Evolutionary conservation across 2,888 invertebrate species (phyloP), one percentile per base, ranked within the genome.

Genomic region (Temnothorax ravouxi): DNA sequence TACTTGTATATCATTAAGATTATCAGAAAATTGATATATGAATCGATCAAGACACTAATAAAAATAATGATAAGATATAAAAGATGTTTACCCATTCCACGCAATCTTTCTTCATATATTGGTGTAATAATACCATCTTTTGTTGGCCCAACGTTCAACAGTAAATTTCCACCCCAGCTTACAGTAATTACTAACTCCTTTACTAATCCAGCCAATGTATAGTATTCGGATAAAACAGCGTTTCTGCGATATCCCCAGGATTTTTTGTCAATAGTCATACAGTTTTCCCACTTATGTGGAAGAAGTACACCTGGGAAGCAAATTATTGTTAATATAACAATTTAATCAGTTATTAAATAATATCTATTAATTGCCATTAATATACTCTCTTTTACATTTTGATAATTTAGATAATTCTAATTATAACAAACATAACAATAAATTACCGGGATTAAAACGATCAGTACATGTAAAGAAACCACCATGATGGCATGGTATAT

Each of bases 211-310:
- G 96, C 94, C 2, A 96, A 95, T 1, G 96, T 97, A 87, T 97
- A 94, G 89, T 97, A 97, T 90, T 98, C 97, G 9, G 95, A 93
- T 0, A 98, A 90, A 3, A 95, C 94, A 21, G 98, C 97, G 91
- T 98, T 97, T 88, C 97, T 96, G 64, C 98, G 95, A 93, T 96
- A 98, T 0, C 99, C 99, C 98, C 98, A 99, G 0, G 99, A 98
- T 25, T 95, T 92, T 88, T 96, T 96, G 93, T 99, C 99, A 61
- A 99, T 95, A 0, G 99, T 98, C 96, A 99, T 97, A 34, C 98
- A 98, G 94, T 99, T 99, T 95, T 99, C 99, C 99, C 99, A 99
- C 95, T 99, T 99, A 92, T 98, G 98, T 0, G 94, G 88, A 91
- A 96, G 96, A 15, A 97, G 94, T 18, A 96, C 95, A 62, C 97